Base-by-base conservation (phyloP, 1,140 invertebrate genomes). In the Drosophila arawakana region DNA sequence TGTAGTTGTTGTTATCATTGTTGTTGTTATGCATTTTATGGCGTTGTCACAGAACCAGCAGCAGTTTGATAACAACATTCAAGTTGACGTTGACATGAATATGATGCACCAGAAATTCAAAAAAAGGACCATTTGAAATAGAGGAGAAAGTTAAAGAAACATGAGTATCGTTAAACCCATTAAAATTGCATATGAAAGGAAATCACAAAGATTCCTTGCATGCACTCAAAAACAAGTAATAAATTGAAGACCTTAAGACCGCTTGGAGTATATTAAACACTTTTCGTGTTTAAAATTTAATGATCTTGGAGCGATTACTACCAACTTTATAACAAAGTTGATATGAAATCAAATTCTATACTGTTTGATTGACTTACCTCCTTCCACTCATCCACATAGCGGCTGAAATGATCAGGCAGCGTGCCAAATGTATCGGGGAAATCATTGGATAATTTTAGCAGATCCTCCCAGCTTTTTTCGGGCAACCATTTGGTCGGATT, bases 381-480 rank as follows among this genome's bases (percentile, higher is more conserved):
- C 90, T 96, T 95, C 97, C 97, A 98, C 0, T 94, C 90, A 1
- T 93, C 81, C 2, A 94, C 82, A 68, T 94, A 92, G 9, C 91
- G 92, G 37, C 94, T 92, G 9, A 98, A 94, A 52, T 97, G 93
- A 67, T 95, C 94, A 1, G 96, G 94, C 13, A 98, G 88, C 35
- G 92, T 81, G 3, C 90, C 92, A 92, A 98, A 98, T 1, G 90
- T 80, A 0, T 95, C 93, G 0, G 95, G 93, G 85, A 97, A 97
- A 78, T 96, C 95, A 4, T 85, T 91, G 3, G 94, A 92, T 15
- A 98, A 85, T 86, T 96, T 96, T 1, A 96, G 92, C 68, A 97
- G 93, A 92, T 98, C 96, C 90, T 96, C 95, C 97, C 97, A 98
- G 50, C 95, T 95, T 86, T 96, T 92, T 2, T 94, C 81, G 0